phyloP scores from a whole-genome alignment of 2,113 vertebrate species.

The Tichodroma muraria region DNA sequence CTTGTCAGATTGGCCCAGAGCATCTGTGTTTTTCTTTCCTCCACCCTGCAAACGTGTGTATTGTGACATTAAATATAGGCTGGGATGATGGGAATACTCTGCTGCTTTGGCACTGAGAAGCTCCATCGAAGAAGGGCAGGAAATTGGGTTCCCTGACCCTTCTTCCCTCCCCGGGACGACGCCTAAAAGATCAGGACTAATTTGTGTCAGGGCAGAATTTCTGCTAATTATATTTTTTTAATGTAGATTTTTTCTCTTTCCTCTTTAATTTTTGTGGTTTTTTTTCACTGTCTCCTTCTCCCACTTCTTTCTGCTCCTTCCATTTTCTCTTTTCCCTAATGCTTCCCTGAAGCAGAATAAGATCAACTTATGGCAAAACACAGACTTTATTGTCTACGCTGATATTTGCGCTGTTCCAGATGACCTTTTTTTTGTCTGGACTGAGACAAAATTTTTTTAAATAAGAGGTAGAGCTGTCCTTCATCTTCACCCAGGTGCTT shows the following conservation, averaged over 20 bases:
- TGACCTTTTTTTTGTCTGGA: neutral
- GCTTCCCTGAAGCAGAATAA: neutral
- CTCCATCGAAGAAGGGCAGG: neutral
- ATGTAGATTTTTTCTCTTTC: neutral
- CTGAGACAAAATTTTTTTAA: neutral
- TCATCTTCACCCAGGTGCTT: neutral
- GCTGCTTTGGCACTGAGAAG: neutral
- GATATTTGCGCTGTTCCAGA: neutral
- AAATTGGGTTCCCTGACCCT: neutral
- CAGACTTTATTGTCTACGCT: neutral
- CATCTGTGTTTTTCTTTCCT: neutral
- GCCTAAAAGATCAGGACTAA: neutral
- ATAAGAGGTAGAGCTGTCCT: neutral
- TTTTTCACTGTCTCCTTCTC: neutral
- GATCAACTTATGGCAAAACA: neutral
- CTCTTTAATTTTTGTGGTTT: neutral
- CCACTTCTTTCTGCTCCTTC: neutral
- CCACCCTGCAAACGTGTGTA: accelerated
- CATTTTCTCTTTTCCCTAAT: neutral
- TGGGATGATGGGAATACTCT: neutral
- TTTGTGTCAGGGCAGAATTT: neutral
- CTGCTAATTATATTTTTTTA: neutral
- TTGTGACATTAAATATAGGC: neutral
- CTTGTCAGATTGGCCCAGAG: neutral
- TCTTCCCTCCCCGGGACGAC: neutral